Evolutionary conservation across 2,888 invertebrate species (phyloP), one percentile per base, ranked within the genome.

Genomic region (Liopterus haemorrhoidalis): DNA sequence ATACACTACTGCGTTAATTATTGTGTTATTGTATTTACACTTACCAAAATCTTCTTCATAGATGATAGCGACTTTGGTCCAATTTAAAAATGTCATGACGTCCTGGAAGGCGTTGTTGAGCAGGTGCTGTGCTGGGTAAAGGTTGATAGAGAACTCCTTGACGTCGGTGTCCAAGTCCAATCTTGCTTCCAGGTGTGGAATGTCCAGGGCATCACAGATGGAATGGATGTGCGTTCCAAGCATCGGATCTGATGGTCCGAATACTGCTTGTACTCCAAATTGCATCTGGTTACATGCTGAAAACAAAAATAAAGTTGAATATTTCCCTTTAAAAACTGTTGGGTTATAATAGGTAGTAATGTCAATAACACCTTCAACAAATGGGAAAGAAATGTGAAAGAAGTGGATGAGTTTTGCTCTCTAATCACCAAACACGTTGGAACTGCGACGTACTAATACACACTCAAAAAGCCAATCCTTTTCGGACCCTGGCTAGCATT

Each of bases 1-100:
- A n/a, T n/a, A n/a, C n/a, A n/a, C n/a, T n/a, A n/a, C n/a, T n/a
- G n/a, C n/a, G n/a, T n/a, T n/a, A n/a, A n/a, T n/a, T n/a, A n/a
- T n/a, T n/a, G n/a, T n/a, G n/a, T n/a, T n/a, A n/a, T n/a, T n/a
- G n/a, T n/a, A n/a, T n/a, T n/a, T 41, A 40, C 33, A 57, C 76
- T 74, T 61, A 89, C 90, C 89, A 62, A 83, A 82, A 57, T 92
- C 91, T 59, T 94, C 90, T 62, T 96, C 94, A 61, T 94, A 95
- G 31, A 96, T 81, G 42, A 96, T 84, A 0, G 91, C 93, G 59
- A 94, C 89, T 62, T 84, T 81, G 2, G 89, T 89, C 95, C 95
- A 95, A 64, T 91, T 90, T 49, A 93, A 77, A 64, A 88, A 88
- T 6, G 79, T 72, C 66, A 94, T 87, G 53, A 93, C 76, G 60